Evolutionary conservation across 37 sponge, comb jelly and placozoan genomes (phyloP).

Genomic region (Hormiphora californensis): DNA sequence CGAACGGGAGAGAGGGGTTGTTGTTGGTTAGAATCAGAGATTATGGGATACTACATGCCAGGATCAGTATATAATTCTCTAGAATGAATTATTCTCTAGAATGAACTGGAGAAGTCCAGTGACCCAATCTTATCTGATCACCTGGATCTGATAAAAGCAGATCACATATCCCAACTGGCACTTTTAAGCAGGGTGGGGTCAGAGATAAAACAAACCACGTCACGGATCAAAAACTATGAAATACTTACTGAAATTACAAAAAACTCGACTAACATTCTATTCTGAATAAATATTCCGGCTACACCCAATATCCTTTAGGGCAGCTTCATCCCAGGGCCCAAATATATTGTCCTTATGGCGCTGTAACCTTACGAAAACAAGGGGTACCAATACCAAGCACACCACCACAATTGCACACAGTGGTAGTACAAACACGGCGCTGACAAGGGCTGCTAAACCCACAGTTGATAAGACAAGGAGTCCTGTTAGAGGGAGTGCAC

Average conservation of each 20-base stretch:
- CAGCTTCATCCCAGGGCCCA: constrained; percentile 91
- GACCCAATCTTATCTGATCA: too few relatives aligned
- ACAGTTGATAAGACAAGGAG: not conserved
- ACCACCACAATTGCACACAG: not conserved
- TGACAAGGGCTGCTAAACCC: not conserved
- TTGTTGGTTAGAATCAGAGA: too few relatives aligned
- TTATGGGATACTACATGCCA: too few relatives aligned
- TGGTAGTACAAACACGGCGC: not conserved
- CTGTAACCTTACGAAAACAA: not conserved
- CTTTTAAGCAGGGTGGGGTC: too few relatives aligned
- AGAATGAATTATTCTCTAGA: too few relatives aligned
- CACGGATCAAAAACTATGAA: too few relatives aligned
- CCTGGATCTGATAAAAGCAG: not conserved
- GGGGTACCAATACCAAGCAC: not conserved
- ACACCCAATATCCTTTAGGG: constrained; percentile 28
- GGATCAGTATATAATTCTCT: too few relatives aligned
- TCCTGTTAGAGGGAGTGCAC: not conserved
- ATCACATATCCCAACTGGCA: not conserved
- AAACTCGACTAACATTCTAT: not conserved
- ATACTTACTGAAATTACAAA: not conserved
- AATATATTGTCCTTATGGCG: constrained; percentile 60
- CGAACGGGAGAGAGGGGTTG: too few relatives aligned
- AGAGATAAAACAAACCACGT: too few relatives aligned
- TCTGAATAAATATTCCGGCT: not conserved
- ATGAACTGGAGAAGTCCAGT: too few relatives aligned